These are phyloP conservation scores for Heteractis magnifica DNA, from an alignment of 92 coral and sea anemone species.

Conservation along the genomic window DNA sequence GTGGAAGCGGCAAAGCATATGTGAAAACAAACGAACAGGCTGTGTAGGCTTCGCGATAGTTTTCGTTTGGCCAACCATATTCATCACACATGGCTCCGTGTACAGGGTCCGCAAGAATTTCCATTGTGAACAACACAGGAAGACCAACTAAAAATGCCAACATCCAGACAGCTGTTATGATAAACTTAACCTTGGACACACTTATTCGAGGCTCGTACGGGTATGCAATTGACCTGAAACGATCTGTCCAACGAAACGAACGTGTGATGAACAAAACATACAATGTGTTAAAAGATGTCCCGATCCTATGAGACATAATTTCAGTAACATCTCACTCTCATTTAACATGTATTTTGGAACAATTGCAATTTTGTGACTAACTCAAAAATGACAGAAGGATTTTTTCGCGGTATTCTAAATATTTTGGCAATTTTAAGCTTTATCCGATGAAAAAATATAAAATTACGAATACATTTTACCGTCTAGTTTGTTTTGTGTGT, in stretches of 20 bases:
- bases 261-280: background rate
- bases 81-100: conserved; percentile 40
- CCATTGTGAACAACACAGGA: conserved; percentile 71
- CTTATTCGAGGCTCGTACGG: conserved; percentile 88
- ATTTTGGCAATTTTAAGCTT: too few relatives aligned
- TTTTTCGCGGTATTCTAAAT: too few relatives aligned
- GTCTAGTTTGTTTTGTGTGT: too few relatives aligned
- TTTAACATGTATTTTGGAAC: too few relatives aligned
- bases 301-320: background rate
- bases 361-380: too few relatives aligned
- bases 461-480: too few relatives aligned
- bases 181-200: conserved; percentile 68
- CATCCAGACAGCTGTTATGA: conserved; percentile 75
- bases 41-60: conserved; percentile 53
- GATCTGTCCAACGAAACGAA: conserved; percentile 57
- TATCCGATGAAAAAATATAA: too few relatives aligned
- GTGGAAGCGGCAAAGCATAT: conserved; percentile 80
- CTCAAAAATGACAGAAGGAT: too few relatives aligned
- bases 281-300: background rate
- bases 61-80: conserved; percentile 72
- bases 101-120: background rate
- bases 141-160: conserved; percentile 65
- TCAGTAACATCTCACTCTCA: too few relatives aligned
- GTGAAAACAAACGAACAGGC: conserved; percentile 77
- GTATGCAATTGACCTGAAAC: conserved; percentile 85